These are phyloP conservation scores for Rousettus madagascariensis DNA, from an alignment of 2,797 vertebrate species.

Conservation along the genomic window DNA sequence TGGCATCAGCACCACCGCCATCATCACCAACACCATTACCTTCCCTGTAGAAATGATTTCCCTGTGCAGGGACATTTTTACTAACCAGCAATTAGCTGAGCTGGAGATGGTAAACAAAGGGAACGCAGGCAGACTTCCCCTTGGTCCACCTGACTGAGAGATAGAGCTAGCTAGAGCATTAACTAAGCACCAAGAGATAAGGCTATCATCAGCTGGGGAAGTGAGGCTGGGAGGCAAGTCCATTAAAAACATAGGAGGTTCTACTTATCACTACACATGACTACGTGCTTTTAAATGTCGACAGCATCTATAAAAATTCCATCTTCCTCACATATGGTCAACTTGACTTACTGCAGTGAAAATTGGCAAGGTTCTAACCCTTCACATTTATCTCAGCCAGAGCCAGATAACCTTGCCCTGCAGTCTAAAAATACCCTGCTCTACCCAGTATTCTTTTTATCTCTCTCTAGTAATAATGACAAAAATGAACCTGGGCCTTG, in stretches of 20 bases:
- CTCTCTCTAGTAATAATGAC: slow-evolving; percentile 54
- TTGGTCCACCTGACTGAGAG: background rate
- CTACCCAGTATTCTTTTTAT: slow-evolving; percentile 23
- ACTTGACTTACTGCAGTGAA: background rate
- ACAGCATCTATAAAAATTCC: slow-evolving; percentile 67
- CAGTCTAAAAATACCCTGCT: slow-evolving; percentile 38
- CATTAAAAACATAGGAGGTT: slow-evolving; percentile 40
- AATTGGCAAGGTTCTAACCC: slow-evolving; percentile 52
- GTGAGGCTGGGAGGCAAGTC: slow-evolving; percentile 42
- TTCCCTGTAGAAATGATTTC: background rate
- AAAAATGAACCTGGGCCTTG: background rate
- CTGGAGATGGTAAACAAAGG: slow-evolving; percentile 51
- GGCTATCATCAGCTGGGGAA: slow-evolving; percentile 26
- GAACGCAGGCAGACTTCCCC: background rate
- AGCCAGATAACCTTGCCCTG: slow-evolving; percentile 62
- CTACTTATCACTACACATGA: slow-evolving; percentile 6
- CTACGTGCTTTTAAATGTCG: slow-evolving; percentile 62
- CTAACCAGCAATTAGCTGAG: slow-evolving; percentile 12
- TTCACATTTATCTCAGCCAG: slow-evolving; percentile 71
- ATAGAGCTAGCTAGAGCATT: background rate
- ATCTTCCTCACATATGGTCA: slow-evolving; percentile 41
- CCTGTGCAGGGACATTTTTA: background rate
- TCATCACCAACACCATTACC: background rate
- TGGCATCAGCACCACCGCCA: slow-evolving; percentile 25
- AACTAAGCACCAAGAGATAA: slow-evolving; percentile 40